phyloP scores from a whole-genome alignment of 2,888 invertebrate species.

The Linnaemya tessellans region DNA sequence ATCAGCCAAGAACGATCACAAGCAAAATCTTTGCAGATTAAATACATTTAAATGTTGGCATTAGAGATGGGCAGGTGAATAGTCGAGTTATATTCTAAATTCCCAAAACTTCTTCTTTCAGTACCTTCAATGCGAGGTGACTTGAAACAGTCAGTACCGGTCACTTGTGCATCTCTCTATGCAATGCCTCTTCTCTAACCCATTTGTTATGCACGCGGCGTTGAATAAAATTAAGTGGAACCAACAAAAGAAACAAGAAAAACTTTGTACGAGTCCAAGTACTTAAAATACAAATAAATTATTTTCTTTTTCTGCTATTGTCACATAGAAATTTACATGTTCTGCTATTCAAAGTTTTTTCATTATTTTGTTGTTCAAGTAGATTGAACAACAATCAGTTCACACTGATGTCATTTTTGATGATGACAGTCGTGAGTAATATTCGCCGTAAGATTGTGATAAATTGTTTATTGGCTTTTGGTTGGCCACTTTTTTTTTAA shows the following conservation, averaged over 20 bases:
- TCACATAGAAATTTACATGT: constrained; percentile 41
- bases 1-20: not conserved
- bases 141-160: too few relatives aligned
- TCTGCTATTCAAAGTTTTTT: constrained; percentile 1
- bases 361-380: constrained; percentile 17
- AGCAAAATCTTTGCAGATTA: constrained; percentile 2
- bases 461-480: constrained; percentile 40
- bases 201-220: constrained; percentile 60
- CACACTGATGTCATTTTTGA: constrained; percentile 58
- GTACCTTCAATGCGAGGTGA: not conserved
- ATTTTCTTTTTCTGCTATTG: constrained; percentile 51
- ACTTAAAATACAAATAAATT: constrained; percentile 46
- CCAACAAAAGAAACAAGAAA: not conserved
- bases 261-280: constrained; percentile 24
- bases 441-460: not conserved
- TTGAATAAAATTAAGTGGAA: constrained; percentile 52
- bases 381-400: constrained; percentile 32
- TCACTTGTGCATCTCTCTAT: constrained; percentile 8
- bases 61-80: not conserved
- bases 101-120: not conserved
- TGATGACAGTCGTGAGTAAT: constrained; percentile 19
- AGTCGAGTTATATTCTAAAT: not conserved
- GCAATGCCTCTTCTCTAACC: constrained; percentile 12
- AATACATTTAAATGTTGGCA: not conserved
- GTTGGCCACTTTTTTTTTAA: not conserved